These are phyloP conservation scores for Enteromius treurensis DNA, from an alignment of 2,797 vertebrate species.

Conservation along the genomic window DNA sequence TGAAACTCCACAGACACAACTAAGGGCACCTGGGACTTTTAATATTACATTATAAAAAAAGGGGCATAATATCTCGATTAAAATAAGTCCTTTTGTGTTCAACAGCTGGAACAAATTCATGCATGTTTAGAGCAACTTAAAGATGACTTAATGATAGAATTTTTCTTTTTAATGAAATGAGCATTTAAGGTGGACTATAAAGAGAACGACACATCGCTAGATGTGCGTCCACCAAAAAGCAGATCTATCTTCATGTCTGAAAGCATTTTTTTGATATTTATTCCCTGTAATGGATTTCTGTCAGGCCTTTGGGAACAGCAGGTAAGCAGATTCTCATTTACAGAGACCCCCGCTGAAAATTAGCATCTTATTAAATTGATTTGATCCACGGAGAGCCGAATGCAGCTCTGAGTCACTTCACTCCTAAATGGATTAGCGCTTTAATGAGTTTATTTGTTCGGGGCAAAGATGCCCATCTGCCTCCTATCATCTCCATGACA, in stretches of 20 bases:
- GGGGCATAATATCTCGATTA: neutral
- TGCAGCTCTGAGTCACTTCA: slow-evolving; percentile 58
- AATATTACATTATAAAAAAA: neutral
- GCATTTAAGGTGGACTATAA: neutral
- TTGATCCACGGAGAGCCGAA: slow-evolving; percentile 63
- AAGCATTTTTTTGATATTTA: neutral
- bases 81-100: neutral
- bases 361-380: slow-evolving; percentile 77
- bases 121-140: neutral
- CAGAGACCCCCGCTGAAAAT: slow-evolving; percentile 71
- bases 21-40: neutral
- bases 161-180: neutral
- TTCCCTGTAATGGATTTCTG: slow-evolving; percentile 66
- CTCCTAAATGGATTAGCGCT: slow-evolving; percentile 70
- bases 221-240: neutral
- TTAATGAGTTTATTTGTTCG: slow-evolving; percentile 77
- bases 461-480: slow-evolving; percentile 64
- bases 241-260: neutral
- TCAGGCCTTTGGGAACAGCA: slow-evolving; percentile 57
- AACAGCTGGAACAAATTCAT: neutral
- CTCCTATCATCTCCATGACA: slow-evolving; percentile 48
- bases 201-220: neutral
- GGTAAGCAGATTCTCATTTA: slow-evolving; percentile 74
- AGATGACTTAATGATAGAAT: neutral
- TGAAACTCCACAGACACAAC: neutral